Evolutionary conservation across 2,113 vertebrate genomes (phyloP), one percentile per base, ranked within the genome.

Genomic region (Cyanistes caeruleus): DNA sequence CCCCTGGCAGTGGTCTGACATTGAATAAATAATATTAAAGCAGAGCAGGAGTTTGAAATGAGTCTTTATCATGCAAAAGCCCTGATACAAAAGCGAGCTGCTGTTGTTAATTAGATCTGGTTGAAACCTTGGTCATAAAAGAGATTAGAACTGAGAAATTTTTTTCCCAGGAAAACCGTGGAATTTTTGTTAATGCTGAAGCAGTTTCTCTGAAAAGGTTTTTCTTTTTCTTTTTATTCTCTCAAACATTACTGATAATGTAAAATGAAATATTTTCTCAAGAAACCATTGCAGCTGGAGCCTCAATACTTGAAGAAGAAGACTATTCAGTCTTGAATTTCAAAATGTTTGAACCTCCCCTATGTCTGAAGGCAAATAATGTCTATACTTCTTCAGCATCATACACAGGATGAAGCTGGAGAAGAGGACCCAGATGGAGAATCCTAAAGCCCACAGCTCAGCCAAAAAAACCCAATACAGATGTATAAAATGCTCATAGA

Each of bases 361-460:
- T 22, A 4, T 0, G 1, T 20, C 56, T 84, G 73, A 62, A 84
- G 20, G 8, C 25, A 93, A 77, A 3, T 2, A 28, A 20, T 37
- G 15, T 11, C n/a, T 33, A 0, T 14, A 31, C 15, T n/a, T 53
- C n/a, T 70, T 68, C 68, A 69, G 16, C 27, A 69, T 18, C 31
- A 20, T 1, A 28, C 18, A 44, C 7, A 4, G 1, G 3, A 37
- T 19, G 9, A 82, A 75, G 35, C 0, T 31, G 24, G n/a, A 73
- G 15, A 44, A 59, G 14, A 78, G 8, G 8, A 69, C 2, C 5
- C 53, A 56, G 41, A 53, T 1, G 2, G 30, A 24, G 39, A 86
- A 80, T n/a, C n/a, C 49, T 25, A 33, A 43, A 82, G 12, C 14
- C 7, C 55, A 23, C 11, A 31, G 25, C 13, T 73, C 46, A 43